phyloP scores from a whole-genome alignment of 2,888 invertebrate genomes.

The Protonemura montana region DNA sequence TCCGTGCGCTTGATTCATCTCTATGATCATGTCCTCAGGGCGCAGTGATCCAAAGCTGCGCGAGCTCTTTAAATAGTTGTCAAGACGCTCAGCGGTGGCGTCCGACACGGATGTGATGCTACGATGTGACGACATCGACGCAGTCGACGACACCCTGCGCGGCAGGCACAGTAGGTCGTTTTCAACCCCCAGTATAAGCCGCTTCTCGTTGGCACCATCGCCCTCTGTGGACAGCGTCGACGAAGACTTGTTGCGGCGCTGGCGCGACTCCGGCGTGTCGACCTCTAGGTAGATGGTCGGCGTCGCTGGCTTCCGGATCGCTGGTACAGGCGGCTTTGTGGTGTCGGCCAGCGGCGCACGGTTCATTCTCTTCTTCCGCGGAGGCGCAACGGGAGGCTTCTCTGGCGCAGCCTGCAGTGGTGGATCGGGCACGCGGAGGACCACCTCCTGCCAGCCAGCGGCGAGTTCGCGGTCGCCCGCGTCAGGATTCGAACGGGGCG shows the following conservation, averaged over 20 bases:
- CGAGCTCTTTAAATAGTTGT: conserved; percentile 61
- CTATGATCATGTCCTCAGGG: conserved; percentile 56
- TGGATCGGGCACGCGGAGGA: conserved; percentile 42
- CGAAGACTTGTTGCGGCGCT: not conserved
- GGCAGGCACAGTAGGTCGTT: not conserved
- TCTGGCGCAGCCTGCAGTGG: conserved; percentile 46
- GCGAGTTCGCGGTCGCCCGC: not conserved
- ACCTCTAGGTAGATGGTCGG: conserved; percentile 28
- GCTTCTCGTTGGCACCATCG: not conserved
- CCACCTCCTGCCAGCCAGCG: conserved; percentile 40
- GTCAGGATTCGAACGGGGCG: conserved; percentile 13
- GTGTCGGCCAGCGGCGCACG: not conserved
- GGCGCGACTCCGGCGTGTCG: not conserved
- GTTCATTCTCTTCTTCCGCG: conserved; percentile 53
- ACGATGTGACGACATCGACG: not conserved
- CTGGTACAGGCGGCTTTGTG: not conserved
- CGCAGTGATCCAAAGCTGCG: conserved; percentile 61
- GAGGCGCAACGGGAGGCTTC: conserved; percentile 58
- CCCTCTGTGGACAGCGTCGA: not conserved
- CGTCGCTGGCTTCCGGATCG: not conserved
- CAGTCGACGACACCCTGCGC: not conserved
- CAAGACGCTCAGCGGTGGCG: conserved; percentile 57
- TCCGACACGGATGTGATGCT: conserved; percentile 43
- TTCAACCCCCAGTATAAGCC: not conserved
- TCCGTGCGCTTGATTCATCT: conserved; percentile 50